Percentiles rank a stretch among this genome's conserved stretches.
Evolutionary conservation across 1,140 invertebrate genomes (phyloP).

Genomic region (Drosophila lini): DNA sequence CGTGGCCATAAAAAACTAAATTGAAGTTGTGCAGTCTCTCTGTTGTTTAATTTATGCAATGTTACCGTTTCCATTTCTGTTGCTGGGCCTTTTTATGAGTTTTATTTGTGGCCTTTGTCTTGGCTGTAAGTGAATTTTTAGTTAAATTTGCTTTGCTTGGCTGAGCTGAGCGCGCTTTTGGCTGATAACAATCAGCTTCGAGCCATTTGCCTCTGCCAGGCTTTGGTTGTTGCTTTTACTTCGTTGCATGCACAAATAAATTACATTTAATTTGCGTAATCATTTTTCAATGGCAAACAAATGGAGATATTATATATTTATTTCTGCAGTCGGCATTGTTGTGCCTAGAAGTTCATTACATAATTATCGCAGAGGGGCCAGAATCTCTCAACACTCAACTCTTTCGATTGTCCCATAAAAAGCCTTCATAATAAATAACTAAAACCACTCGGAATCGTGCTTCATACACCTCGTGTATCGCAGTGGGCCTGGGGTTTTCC

Average conservation of each 20-base stretch:
- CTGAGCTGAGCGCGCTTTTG: slow-evolving; percentile 45
- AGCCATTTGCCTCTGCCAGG: slow-evolving; percentile 39
- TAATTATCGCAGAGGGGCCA: slow-evolving; percentile 32
- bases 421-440: slow-evolving; percentile 55
- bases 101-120: slow-evolving; percentile 45
- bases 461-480: slow-evolving; percentile 32
- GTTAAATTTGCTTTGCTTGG: slow-evolving; percentile 69
- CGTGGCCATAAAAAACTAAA: slow-evolving; percentile 54
- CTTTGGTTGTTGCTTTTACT: slow-evolving; percentile 62
- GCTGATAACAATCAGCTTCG: slow-evolving; percentile 70
- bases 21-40: slow-evolving; percentile 56
- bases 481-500: slow-evolving; percentile 14
- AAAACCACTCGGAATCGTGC: slow-evolving; percentile 43
- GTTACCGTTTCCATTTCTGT: slow-evolving; percentile 37
- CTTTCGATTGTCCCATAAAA: slow-evolving; percentile 38
- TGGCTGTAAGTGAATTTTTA: slow-evolving; percentile 71
- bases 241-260: slow-evolving; percentile 62
- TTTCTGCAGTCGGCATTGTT: slow-evolving; percentile 38
- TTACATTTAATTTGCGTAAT: slow-evolving; percentile 80
- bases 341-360: slow-evolving; percentile 54
- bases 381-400: slow-evolving; percentile 15
- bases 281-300: slow-evolving; percentile 72
- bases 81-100: slow-evolving; percentile 15
- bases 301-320: slow-evolving; percentile 19
- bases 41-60: slow-evolving; percentile 72